Percentiles rank a stretch among this genome's conserved stretches.
phyloP scores from a whole-genome alignment of 2,113 vertebrate genomes.

The Sinocyclocheilus rhinocerous region DNA sequence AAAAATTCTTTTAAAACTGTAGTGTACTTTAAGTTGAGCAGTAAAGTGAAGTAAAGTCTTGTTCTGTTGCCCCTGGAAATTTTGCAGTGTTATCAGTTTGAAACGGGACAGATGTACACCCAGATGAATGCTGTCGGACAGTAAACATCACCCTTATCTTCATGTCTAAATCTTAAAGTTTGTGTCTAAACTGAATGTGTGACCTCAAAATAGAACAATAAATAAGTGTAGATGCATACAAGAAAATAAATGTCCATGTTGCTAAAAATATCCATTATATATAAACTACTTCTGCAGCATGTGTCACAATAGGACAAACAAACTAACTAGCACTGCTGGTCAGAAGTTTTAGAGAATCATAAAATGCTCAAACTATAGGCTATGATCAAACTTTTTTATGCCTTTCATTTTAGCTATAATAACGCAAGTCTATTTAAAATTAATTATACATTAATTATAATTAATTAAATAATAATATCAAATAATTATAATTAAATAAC shows the following conservation, averaged over 20 bases:
- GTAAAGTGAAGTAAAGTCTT: constrained; percentile 23
- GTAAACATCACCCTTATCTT: constrained; percentile 39
- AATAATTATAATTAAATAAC: too few species aligned
- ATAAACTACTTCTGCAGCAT: not conserved
- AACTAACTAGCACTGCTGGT: not conserved
- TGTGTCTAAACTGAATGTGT: not conserved
- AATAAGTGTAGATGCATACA: constrained; percentile 23
- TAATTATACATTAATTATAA: too few species aligned
- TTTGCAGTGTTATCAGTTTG: constrained; percentile 28
- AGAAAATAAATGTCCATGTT: constrained; percentile 1
- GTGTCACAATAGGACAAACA: not conserved
- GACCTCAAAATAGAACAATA: constrained; percentile 30
- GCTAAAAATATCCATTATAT: constrained; percentile 28
- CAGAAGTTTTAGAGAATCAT: not conserved
- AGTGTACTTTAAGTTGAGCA: not conserved
- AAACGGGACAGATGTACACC: constrained; percentile 33
- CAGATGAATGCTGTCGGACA: not conserved
- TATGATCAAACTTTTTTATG: not conserved
- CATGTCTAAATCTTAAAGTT: not conserved
- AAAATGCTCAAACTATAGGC: not conserved
- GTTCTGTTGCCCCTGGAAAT: constrained; percentile 24
- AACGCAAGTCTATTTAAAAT: too few species aligned
- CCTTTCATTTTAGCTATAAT: too few species aligned
- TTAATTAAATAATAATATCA: too few species aligned
- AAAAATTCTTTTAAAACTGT: not conserved